phyloP scores from a whole-genome alignment of 2,888 invertebrate genomes.

The Lymantria monacha region DNA sequence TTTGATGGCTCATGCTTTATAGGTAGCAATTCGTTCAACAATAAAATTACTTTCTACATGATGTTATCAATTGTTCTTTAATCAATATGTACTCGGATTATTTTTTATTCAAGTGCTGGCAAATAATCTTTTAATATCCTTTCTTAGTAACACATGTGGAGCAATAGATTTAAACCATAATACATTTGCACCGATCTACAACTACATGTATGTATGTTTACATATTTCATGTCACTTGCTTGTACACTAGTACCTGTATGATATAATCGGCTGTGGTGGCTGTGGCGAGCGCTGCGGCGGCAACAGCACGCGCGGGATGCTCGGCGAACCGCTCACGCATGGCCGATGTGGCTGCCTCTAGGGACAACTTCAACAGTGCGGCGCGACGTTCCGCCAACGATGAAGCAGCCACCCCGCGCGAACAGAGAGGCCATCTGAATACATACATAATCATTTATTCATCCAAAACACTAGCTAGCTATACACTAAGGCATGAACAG shows the following conservation, averaged over 20 bases:
- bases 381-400: slow-evolving; percentile 64
- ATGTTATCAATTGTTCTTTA: too few relatives aligned
- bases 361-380: slow-evolving; percentile 88
- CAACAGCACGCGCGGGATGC: slow-evolving; percentile 89
- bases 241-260: slow-evolving; percentile 82
- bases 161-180: too few relatives aligned
- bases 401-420: slow-evolving; percentile 36
- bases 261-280: slow-evolving; percentile 92
- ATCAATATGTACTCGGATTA: too few relatives aligned
- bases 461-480: too few relatives aligned
- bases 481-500: neutral
- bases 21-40: too few relatives aligned
- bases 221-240: neutral
- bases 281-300: slow-evolving; percentile 87
- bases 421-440: slow-evolving; percentile 32
- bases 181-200: too few relatives aligned
- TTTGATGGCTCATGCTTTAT: too few relatives aligned
- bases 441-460: neutral
- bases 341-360: slow-evolving; percentile 94
- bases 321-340: slow-evolving; percentile 95
- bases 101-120: too few relatives aligned
- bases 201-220: too few relatives aligned
- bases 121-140: too few relatives aligned
- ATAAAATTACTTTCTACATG: too few relatives aligned
- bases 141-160: too few relatives aligned